Evolutionary conservation across 2,113 vertebrate genomes (phyloP).

Genomic region (Rhabdomys dilectus): DNA sequence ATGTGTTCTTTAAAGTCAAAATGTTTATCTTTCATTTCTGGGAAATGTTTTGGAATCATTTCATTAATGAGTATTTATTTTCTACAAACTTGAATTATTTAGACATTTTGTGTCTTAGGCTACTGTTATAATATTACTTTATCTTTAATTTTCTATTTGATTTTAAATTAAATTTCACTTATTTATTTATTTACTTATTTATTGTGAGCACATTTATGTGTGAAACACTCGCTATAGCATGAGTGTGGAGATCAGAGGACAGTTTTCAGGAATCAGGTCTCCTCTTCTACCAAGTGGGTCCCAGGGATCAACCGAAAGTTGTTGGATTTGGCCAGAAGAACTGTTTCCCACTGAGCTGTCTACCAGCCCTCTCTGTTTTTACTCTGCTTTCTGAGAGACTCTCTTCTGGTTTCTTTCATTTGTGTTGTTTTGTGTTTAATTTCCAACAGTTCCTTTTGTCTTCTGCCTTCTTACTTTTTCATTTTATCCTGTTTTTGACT

Average conservation of each 20-base stretch:
- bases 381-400: slow-evolving; percentile 3
- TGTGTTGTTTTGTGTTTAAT: neutral
- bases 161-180: neutral
- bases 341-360: neutral
- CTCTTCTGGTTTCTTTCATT: neutral
- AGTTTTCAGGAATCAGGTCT: neutral
- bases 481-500: neutral
- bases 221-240: neutral
- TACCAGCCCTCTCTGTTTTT: neutral
- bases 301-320: neutral
- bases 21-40: slow-evolving; percentile 21
- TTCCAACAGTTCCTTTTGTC: neutral
- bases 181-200: neutral
- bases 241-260: neutral
- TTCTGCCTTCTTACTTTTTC: slow-evolving; percentile 24
- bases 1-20: neutral
- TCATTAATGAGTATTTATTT: slow-evolving; percentile 26
- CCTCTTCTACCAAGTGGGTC: neutral
- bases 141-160: slow-evolving; percentile 12
- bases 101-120: neutral
- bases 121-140: slow-evolving; percentile 11
- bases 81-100: slow-evolving; percentile 5
- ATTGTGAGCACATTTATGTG: neutral
- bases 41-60: neutral
- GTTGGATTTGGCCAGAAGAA: neutral